These are phyloP conservation scores for Adelosebastes latens DNA, from an alignment of 2,797 vertebrate species.

Conservation along the genomic window DNA sequence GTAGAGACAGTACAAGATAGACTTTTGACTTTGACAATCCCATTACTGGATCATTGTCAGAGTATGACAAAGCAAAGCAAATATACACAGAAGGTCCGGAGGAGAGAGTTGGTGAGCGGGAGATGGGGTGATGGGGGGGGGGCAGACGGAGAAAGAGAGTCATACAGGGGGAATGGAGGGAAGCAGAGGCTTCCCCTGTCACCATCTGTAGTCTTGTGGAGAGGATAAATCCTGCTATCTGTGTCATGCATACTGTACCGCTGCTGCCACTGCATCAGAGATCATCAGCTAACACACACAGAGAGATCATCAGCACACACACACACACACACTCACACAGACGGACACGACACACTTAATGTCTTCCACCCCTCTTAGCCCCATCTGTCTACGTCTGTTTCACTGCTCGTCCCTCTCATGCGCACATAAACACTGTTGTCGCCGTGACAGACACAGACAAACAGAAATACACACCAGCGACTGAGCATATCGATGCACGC, in stretches of 20 bases:
- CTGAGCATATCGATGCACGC: neutral
- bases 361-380: conserved; percentile 71
- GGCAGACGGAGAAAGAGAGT: conserved; percentile 20
- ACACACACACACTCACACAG: conserved; percentile 31
- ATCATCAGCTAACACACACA: conserved; percentile 59
- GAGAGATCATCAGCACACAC: neutral
- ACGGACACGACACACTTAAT: conserved; percentile 70
- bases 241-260: conserved; percentile 75
- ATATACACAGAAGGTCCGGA: conserved; percentile 46
- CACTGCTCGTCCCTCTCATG: conserved; percentile 50
- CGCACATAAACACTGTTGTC: conserved; percentile 58
- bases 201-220: conserved; percentile 68
- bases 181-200: conserved; percentile 68
- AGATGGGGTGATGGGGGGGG: neutral
- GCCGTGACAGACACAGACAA: conserved; percentile 54
- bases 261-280: conserved; percentile 64
- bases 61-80: conserved; percentile 60
- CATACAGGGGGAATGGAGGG: conserved; percentile 35
- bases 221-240: conserved; percentile 77
- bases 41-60: conserved; percentile 62
- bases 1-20: conserved; percentile 33
- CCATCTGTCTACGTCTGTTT: conserved; percentile 71
- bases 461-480: conserved; percentile 40
- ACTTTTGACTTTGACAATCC: conserved; percentile 59
- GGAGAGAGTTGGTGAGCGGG: conserved; percentile 24